Evolutionary conservation across 2,888 invertebrate genomes (phyloP).

Genomic region (Osmoderma eremita): DNA sequence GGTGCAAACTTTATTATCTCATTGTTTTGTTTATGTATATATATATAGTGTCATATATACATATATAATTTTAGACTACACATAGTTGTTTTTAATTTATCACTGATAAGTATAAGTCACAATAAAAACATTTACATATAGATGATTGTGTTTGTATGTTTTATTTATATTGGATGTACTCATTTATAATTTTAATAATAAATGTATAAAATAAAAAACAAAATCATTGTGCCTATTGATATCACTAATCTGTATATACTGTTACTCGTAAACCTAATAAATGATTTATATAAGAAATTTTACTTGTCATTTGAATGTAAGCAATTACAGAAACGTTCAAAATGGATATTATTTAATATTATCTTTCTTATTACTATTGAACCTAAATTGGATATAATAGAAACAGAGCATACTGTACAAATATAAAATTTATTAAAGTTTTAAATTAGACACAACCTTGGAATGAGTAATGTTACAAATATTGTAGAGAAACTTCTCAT

Average conservation of each 20-base stretch:
- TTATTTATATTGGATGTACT: slow-evolving; percentile 25
- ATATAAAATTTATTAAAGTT: slow-evolving; percentile 45
- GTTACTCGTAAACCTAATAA: slow-evolving; percentile 29
- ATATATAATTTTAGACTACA: no score
- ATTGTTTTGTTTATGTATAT: no score
- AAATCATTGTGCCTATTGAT: slow-evolving; percentile 29
- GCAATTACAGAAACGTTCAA: no score
- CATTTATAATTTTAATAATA: neutral
- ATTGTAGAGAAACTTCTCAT: slow-evolving; percentile 35
- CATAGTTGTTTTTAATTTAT: no score
- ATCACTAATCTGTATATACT: slow-evolving; percentile 28
- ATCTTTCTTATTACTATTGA: neutral
- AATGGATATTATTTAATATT: no score
- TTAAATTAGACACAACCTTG: slow-evolving; percentile 43
- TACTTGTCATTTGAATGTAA: no score
- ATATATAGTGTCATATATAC: no score
- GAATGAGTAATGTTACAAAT: slow-evolving; percentile 42
- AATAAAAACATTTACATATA: neutral
- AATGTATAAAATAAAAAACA: slow-evolving; percentile 7
- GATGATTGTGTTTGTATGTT: neutral
- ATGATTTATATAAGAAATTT: slow-evolving; percentile 2
- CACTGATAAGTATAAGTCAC: no score
- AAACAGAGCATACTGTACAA: slow-evolving; percentile 37
- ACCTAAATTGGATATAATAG: neutral
- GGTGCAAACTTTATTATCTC: no score